Evolutionary conservation across 1,140 invertebrate species (phyloP), one percentile per base, ranked within the genome.

Genomic region (Camponotus floridanus): DNA sequence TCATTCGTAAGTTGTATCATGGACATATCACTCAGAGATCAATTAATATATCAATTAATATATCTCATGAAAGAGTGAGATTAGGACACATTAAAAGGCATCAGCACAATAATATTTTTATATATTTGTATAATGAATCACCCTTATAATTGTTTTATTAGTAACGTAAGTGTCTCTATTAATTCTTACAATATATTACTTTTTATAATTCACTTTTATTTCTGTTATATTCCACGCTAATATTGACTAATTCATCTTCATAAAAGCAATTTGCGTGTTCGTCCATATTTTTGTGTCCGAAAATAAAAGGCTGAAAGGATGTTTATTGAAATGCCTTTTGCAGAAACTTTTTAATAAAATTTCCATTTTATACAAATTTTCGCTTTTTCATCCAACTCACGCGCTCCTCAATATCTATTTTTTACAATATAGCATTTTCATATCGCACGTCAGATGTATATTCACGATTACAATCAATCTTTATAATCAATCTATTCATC

Each of bases 321-420:
- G 55, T 61, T 73, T 57, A 74, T 83, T 83, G 73, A 83, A 83
- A 83, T 62, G 39, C 71, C 71, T 74, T 73, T 83, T 61, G 39
- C 42, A 73, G 33, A 48, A 61, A 83, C 39, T 59, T 71, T 71
- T 73, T 83, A 74, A 83, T 73, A 62, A 81, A 83, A 83, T 74
- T 3, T 74, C n/a, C 55, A 83, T 74, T 81, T 74, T 48, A 73
- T 59, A 73, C 6, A 81, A 81, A 81, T 33, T 62, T 64, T 83
- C 31, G 39, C 39, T 83, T 36, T 74, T 61, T 15, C 67, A 65
- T n/a, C 31, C 39, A 3, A 71, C 21, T 70, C 36, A 51, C 36
- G 39, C 36, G 15, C 33, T 81, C 31, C 21, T 81, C 48, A 45
- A 51, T 42, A 33, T 79, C n/a, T 57, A 31, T 73, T 59, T 61